Evolutionary conservation across 2,113 vertebrate genomes (phyloP), one percentile per base, ranked within the genome.

Genomic region (Pteruthius melanotis): DNA sequence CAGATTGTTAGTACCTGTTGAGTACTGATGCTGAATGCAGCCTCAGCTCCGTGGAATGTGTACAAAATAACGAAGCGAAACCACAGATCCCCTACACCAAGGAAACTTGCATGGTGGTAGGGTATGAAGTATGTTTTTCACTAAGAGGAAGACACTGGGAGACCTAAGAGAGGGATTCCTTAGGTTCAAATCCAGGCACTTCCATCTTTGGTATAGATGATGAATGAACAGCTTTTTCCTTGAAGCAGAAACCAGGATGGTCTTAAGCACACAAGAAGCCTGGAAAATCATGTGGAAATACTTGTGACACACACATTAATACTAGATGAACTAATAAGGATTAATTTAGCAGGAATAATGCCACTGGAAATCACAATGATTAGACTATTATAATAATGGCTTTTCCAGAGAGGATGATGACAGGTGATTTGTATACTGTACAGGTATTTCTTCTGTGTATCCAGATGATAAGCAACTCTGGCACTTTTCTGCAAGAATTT

Each of bases 321-420:
- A 75, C 47, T 72, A 72, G 35, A 57, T 65, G 78, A 80, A 79
- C 71, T 91, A 82, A 93, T 88, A 61, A 61, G 84, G 63, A 95
- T 96, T 94, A 85, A 94, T 93, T 79, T 91, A 69, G 63, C 63
- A 63, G 74, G 75, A 91, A 71, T 68, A 89, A 94, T 66, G 47
- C 63, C 54, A 83, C 70, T 77, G 75, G 92, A 71, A 90, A 94
- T 83, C 59, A 21, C 54, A 70, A 76, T 93, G 54, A 95, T 95
- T 90, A 91, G 92, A 45, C 70, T 90, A 77, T 93, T 95, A 83
- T 28, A 92, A 63, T 92, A 95, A 92, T 66, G 84, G 88, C 42
- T 90, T 94, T 95, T 94, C 59, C 64, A 69, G 53, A 89, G 66
- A 93, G 63, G 66, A 54, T 69, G 63, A 37, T 93, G 91, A 80